Conservation (phyloP, 2,888 invertebrate species). For the Aleiodes alternator region DNA sequence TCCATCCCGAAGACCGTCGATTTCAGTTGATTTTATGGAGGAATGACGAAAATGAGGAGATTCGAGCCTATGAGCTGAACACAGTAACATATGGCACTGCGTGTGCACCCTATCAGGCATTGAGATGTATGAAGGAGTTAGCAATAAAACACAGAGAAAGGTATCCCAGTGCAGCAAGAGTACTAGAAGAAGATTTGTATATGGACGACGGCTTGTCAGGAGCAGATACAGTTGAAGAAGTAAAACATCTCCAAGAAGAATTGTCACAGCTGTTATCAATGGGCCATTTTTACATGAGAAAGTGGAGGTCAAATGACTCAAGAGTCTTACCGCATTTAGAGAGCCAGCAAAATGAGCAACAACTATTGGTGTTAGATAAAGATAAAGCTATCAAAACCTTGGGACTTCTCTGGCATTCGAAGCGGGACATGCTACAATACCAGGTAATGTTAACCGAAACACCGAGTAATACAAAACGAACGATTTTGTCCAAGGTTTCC, state of each 20-base stretch:
- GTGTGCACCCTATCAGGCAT: conserved; percentile 37
- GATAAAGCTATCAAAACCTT: conserved; percentile 39
- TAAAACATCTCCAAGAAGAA: too few relatives aligned
- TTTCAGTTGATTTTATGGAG: conserved; percentile 40
- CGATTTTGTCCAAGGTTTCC: too few relatives aligned
- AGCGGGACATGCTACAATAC: too few relatives aligned
- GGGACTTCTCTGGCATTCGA: conserved; percentile 36
- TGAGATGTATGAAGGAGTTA: conserved; percentile 20
- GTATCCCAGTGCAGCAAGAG: conserved; percentile 3
- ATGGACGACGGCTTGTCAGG: conserved; percentile 42
- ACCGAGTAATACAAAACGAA: too few relatives aligned
- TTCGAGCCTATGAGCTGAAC: conserved; percentile 22
- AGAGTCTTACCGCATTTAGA: conserved; percentile 26
- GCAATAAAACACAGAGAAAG: conserved; percentile 14
- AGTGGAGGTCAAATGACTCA: conserved; percentile 46
- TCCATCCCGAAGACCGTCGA: not conserved
- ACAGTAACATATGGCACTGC: conserved; percentile 41
- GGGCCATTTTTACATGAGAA: conserved; percentile 38
- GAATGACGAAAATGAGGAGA: not conserved
- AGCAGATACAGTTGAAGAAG: not conserved
- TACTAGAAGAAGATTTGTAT: conserved; percentile 29
- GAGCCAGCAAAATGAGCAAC: conserved; percentile 8
- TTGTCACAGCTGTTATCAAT: too few relatives aligned
- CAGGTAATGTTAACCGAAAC: too few relatives aligned
- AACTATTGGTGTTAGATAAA: conserved; percentile 41